Conservation (phyloP, 1,140 invertebrate species). For the Nixonia krombeini region DNA sequence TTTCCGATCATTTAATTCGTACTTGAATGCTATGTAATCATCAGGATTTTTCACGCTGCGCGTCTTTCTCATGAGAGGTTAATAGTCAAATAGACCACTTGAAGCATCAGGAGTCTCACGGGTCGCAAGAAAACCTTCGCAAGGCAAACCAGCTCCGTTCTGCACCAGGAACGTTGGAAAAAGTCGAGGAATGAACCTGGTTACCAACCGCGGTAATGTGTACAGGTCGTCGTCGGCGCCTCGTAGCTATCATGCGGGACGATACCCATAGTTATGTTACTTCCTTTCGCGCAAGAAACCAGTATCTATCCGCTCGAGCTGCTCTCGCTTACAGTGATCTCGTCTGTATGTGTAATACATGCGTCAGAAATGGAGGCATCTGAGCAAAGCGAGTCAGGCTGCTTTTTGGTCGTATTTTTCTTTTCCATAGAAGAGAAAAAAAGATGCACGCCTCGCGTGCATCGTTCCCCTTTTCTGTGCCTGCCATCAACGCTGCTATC, state of each 20-base stretch:
- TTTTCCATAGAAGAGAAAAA: conserved; percentile 30
- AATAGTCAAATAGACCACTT: conserved; percentile 39
- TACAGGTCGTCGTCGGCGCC: conserved; percentile 40
- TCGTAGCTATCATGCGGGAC: conserved; percentile 42
- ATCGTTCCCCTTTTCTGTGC: conserved; percentile 26
- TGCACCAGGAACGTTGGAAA: conserved; percentile 30
- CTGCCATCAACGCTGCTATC: conserved; percentile 24
- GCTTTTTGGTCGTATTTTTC: conserved; percentile 37
- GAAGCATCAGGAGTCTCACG: conserved; percentile 33
- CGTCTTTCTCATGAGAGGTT: no score
- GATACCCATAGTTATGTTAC: conserved; percentile 57
- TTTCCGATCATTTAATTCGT: no score
- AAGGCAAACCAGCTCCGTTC: conserved; percentile 60
- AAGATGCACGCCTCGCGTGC: conserved; percentile 49
- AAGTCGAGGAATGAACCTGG: conserved; percentile 47
- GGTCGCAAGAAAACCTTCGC: conserved; percentile 61
- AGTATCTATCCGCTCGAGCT: conserved; percentile 38
- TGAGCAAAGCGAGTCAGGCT: conserved; percentile 49
- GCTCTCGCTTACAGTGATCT: conserved; percentile 6
- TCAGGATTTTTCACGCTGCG: no score
- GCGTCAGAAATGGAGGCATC: conserved; percentile 51
- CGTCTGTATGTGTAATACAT: conserved; percentile 35
- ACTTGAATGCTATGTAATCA: no score
- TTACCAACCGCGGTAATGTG: conserved; percentile 49
- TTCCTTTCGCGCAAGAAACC: conserved; percentile 54